Percentiles rank a stretch among this genome's conserved stretches.
These are phyloP conservation scores for Ceratosolen fusciceps DNA, from an alignment of 1,140 invertebrate genomes.

Conservation along the genomic window DNA sequence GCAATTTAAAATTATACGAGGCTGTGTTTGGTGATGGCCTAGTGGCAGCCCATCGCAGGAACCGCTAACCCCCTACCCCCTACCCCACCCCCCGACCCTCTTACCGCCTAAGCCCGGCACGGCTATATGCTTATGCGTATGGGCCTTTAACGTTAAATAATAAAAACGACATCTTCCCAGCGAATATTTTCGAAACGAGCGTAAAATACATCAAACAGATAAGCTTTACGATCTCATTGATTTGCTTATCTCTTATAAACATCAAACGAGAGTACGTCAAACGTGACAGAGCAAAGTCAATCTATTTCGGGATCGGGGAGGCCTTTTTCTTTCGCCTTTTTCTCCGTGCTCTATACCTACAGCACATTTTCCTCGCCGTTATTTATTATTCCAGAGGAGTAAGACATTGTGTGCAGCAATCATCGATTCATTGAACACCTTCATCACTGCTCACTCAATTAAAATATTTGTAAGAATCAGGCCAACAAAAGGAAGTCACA, in stretches of 20 bases:
- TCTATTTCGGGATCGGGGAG: slow-evolving; percentile 19
- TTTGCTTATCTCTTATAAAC: slow-evolving; percentile 25
- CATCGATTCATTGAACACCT: background rate
- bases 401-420: background rate
- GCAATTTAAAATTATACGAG: background rate
- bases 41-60: no score
- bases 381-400: background rate
- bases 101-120: no score
- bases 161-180: background rate
- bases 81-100: no score
- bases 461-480: background rate
- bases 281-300: slow-evolving; percentile 32
- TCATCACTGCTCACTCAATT: background rate
- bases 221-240: slow-evolving; percentile 30
- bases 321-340: slow-evolving; percentile 27
- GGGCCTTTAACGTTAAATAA: background rate
- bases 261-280: slow-evolving; percentile 41
- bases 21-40: background rate
- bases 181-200: background rate
- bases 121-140: no score
- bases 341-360: background rate
- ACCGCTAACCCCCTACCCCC: no score
- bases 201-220: slow-evolving; percentile 16
- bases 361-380: background rate
- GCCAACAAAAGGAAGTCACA: background rate